Conservation (phyloP, 2,113 vertebrate genomes). For the Tetrao urogallus region DNA sequence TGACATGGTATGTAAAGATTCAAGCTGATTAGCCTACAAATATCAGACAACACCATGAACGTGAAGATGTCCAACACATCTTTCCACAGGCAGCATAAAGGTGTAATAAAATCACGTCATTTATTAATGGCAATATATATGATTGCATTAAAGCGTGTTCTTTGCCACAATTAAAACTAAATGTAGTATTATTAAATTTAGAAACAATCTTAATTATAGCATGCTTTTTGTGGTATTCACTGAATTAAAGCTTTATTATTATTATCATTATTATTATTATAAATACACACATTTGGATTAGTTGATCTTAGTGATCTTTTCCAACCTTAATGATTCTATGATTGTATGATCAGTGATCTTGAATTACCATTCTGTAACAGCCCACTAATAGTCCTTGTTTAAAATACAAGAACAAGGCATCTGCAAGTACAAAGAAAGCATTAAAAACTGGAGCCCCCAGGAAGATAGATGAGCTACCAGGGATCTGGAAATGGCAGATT, state of each 20-base stretch:
- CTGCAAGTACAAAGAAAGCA: not conserved
- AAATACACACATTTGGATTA: not conserved
- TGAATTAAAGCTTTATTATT: not conserved
- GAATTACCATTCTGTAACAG: not conserved
- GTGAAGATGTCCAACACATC: not conserved
- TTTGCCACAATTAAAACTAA: not conserved
- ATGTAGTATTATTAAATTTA: not conserved
- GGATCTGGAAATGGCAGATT: conserved; percentile 33
- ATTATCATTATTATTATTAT: not conserved
- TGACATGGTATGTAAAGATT: not conserved
- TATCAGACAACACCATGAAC: not conserved
- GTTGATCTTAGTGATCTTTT: too few species aligned
- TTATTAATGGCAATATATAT: not conserved
- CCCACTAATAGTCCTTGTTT: not conserved
- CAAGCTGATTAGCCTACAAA: not conserved
- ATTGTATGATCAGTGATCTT: not conserved
- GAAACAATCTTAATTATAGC: not conserved
- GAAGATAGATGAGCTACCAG: not conserved
- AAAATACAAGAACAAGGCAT: not conserved
- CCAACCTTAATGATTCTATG: not conserved
- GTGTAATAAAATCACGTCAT: not conserved
- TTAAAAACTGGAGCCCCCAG: not conserved
- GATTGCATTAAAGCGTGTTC: not conserved
- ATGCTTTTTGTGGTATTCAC: not conserved
- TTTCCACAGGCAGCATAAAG: not conserved